Conservation (phyloP, 2,113 vertebrate species). For the Petrocephalus microphthalmus region DNA sequence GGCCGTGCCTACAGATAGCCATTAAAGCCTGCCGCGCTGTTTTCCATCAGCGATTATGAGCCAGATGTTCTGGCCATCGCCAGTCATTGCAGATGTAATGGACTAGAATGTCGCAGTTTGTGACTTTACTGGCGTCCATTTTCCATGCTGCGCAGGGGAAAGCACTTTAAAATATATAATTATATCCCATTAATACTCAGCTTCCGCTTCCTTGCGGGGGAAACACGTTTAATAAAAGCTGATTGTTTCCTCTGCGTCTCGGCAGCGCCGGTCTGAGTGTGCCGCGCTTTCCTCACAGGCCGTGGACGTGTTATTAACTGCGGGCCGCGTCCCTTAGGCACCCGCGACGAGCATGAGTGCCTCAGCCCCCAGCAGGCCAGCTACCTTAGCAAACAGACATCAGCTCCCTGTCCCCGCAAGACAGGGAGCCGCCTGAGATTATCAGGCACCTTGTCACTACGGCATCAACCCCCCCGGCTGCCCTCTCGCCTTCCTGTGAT, state of each 20-base stretch:
- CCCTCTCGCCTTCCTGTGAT: background rate
- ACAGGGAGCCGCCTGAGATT: background rate
- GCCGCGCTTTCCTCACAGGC: no score
- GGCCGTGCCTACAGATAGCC: conserved; percentile 93
- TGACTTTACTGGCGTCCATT: conserved; percentile 91
- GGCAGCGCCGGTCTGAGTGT: conserved; percentile 43
- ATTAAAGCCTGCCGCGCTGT: conserved; percentile 87
- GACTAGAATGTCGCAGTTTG: conserved; percentile 96
- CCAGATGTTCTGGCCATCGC: conserved; percentile 96
- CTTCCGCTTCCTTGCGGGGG: conserved; percentile 83
- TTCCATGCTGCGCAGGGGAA: conserved; percentile 85
- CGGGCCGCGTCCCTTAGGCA: background rate
- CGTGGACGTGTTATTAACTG: background rate
- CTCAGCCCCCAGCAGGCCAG: background rate
- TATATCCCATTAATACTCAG: conserved; percentile 93
- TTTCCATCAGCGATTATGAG: conserved; percentile 90
- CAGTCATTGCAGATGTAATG: conserved; percentile 99
- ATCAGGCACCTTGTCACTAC: background rate
- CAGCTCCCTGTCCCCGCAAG: background rate
- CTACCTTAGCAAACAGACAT: background rate
- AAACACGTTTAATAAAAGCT: conserved; percentile 80
- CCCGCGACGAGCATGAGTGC: conserved; percentile 30
- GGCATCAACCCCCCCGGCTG: background rate
- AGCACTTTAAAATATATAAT: conserved; percentile 88
- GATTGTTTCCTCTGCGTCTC: conserved; percentile 72